phyloP scores from a whole-genome alignment of 2,797 vertebrate species.

The Amblyraja radiata region DNA sequence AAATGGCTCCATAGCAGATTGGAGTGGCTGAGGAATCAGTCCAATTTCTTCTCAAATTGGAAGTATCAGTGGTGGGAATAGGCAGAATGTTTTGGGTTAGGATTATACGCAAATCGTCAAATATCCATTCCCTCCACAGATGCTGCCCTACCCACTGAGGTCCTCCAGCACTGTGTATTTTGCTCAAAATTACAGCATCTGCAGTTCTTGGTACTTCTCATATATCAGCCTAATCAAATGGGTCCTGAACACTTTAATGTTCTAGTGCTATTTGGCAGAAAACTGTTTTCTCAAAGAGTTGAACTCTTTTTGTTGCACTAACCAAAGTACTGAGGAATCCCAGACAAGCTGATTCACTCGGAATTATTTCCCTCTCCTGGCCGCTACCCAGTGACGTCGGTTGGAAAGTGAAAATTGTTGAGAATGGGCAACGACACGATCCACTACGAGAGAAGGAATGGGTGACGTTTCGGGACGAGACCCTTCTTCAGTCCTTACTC shows the following conservation, averaged over 20 bases:
- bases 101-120: no score
- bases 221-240: neutral
- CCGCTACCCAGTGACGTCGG: neutral
- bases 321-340: neutral
- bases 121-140: no score
- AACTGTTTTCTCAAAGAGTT: neutral
- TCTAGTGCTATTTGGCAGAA: neutral
- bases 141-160: no score
- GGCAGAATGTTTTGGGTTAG: no score
- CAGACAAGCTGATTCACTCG: neutral
- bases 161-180: no score
- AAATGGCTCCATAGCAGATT: neutral
- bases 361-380: neutral
- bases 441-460: neutral
- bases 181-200: no score
- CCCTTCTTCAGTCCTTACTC: neutral
- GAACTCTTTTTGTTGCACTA: neutral
- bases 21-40: neutral
- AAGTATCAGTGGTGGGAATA: no score
- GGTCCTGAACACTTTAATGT: neutral
- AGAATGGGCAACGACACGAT: neutral
- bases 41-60: neutral
- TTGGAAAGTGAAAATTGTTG: neutral
- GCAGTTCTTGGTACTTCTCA: no score
- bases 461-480: no score